phyloP scores from a whole-genome alignment of 2,888 invertebrate species.

The Dasypogon diadema region DNA sequence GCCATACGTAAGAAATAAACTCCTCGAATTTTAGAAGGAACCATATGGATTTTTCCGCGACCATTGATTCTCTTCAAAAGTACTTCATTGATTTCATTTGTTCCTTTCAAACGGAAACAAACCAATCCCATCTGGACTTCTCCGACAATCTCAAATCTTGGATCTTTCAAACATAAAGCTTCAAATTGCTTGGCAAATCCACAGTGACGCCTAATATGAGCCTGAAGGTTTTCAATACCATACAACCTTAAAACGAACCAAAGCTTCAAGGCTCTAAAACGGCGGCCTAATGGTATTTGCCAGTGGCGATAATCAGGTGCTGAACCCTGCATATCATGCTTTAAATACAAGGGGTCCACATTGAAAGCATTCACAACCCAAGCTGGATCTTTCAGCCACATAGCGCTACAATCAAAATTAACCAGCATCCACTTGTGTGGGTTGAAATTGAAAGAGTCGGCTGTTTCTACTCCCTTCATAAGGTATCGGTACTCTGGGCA shows the following conservation, averaged over 20 bases:
- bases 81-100: constrained; percentile 85
- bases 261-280: constrained; percentile 91
- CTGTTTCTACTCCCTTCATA: constrained; percentile 89
- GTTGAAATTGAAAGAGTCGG: constrained; percentile 98
- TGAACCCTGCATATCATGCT: constrained; percentile 91
- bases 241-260: constrained; percentile 96
- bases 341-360: constrained; percentile 96
- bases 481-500: constrained; percentile 95
- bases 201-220: constrained; percentile 87
- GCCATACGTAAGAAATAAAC: constrained; percentile 90
- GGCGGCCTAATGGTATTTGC: constrained; percentile 95
- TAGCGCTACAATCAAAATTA: constrained; percentile 98
- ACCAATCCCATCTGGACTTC: constrained; percentile 95
- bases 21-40: constrained; percentile 88
- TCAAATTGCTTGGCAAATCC: constrained; percentile 90
- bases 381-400: constrained; percentile 94
- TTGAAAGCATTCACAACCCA: constrained; percentile 96
- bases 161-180: constrained; percentile 78
- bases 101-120: constrained; percentile 92
- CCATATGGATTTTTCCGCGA: constrained; percentile 90
- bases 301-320: constrained; percentile 96
- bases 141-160: constrained; percentile 88
- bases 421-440: constrained; percentile 99
- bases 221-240: constrained; percentile 89
- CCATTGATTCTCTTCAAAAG: constrained; percentile 88